Base-by-base conservation (phyloP, 2,888 invertebrate genomes). In the Drosophila anceps region DNA sequence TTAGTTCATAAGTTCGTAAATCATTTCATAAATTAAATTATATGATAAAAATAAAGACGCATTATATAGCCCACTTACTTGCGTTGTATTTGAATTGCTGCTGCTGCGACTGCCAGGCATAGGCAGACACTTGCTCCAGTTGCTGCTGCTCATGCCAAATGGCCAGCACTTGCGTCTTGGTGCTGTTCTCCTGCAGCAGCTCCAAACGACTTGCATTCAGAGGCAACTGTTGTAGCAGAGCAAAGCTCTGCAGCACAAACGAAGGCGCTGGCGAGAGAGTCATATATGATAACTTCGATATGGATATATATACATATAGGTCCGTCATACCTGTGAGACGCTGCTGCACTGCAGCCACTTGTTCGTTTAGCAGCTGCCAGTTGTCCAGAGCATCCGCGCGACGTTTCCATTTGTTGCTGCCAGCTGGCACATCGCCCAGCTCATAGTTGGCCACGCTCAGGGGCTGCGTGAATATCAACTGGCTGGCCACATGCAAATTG, bases 391-490 rank as follows among this genome's bases (percentile, higher is more conserved):
- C 27, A 10, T 20, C 20, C 4, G 37, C 20, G 6, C 55, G 65
- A 0, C 83, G 72, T 13, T 86, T 76, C n/a, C 66, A 59, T 24
- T 83, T 83, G 46, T 53, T 43, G n/a, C 35, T 43, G 8, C 27
- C 18, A 15, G 43, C 39, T 18, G 53, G 4, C 35, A 44, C 57
- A 24, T 70, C 57, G 3, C 63, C 74, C 33, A 82, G 75, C 24
- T 90, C 76, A 58, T 91, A 92, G 31, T 86, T 76, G 20, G 83
- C 70, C 15, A 90, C 84, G 13, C 68, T 69, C 0, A 92, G 59
- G 0, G 90, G 82, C 39, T 90, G 82, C 8, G 79, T 75, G 59
- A 93, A 92, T 2, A 85, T 65, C 37, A 93, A 41, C 67, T 88
- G 75, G 13, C 90, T 85, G 20, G 78, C 76, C 0, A 91, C 81